phyloP scores from a whole-genome alignment of 2,888 invertebrate species.

The Macrophya annulata region DNA sequence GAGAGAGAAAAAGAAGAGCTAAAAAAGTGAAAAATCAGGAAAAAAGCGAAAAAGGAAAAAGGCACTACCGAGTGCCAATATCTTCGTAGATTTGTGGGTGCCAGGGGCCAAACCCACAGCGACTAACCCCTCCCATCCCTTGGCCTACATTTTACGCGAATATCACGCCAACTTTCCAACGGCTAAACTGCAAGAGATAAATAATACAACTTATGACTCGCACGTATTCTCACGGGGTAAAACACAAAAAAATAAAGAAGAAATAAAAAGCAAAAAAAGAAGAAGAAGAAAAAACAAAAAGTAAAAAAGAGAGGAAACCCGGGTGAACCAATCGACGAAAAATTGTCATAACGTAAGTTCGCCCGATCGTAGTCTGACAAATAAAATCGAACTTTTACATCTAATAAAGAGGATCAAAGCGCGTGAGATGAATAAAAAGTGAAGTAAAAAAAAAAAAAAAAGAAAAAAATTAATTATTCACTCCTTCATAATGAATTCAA shows the following conservation, averaged over 20 bases:
- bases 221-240: slow-evolving; percentile 23
- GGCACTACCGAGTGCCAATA: slow-evolving; percentile 69
- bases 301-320: not conserved
- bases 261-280: not conserved
- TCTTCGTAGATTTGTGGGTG: slow-evolving; percentile 70
- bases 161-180: slow-evolving; percentile 41
- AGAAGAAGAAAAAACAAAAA: not conserved
- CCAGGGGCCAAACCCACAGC: slow-evolving; percentile 60
- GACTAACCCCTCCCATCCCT: slow-evolving; percentile 58
- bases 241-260: not conserved
- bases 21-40: slow-evolving; percentile 54
- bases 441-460: not conserved
- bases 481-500: not conserved
- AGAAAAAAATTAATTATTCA: not conserved
- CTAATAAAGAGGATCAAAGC: not conserved
- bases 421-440: not conserved
- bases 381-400: slow-evolving; percentile 4
- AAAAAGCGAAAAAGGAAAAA: slow-evolving; percentile 62
- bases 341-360: slow-evolving; percentile 6
- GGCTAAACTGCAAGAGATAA: slow-evolving; percentile 44
- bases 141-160: slow-evolving; percentile 35
- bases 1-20: not conserved
- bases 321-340: slow-evolving; percentile 5
- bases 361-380: not conserved
- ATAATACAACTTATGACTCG: slow-evolving; percentile 44